Evolutionary conservation across 2,113 vertebrate genomes (phyloP), one percentile per base, ranked within the genome.

Genomic region (Progne subis): DNA sequence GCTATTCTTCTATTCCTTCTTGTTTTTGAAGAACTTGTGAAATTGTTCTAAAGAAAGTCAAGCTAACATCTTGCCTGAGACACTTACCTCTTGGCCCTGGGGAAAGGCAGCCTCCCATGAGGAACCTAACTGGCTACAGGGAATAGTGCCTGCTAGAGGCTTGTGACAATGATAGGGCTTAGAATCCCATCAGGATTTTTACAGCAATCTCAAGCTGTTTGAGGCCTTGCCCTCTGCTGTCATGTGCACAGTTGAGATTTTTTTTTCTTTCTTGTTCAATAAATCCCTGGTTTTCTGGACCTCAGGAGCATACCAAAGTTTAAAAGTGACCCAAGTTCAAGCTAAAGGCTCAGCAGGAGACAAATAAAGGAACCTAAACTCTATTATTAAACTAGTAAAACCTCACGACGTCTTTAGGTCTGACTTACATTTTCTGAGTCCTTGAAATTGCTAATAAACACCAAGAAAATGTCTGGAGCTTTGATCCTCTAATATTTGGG

Each of bases 261-360:
- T 94, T 94, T 37, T 37, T 37, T 37, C 81, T 85, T 95, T 88
- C 82, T 93, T 91, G 85, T 79, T 96, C 85, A 80, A 93, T 94
- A 96, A 95, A 96, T 90, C 76, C 82, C 56, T 2, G 13, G 56
- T 85, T 95, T 96, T 91, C 84, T 86, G 88, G 90, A 94, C 85
- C 90, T 92, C 49, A 80, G 56, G 52, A 92, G 79, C 32, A 43
- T 74, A 86, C 46, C 37, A 83, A 94, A 83, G 85, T 94, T 94
- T 97, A 79, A 93, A 96, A 95, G 68, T 95, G 95, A 95, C 87
- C 85, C 78, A 95, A 81, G 94, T 94, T 93, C 87, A 94, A 92
- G 70, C 82, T 90, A 92, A 95, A 96, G 88, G 50, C 93, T 95
- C 92, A 95, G 93, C 85, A 96, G 82, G 96, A 94, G 79, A 90